These are phyloP conservation scores for Poecilus cupreus DNA, from an alignment of 2,888 invertebrate genomes.

Conservation along the genomic window DNA sequence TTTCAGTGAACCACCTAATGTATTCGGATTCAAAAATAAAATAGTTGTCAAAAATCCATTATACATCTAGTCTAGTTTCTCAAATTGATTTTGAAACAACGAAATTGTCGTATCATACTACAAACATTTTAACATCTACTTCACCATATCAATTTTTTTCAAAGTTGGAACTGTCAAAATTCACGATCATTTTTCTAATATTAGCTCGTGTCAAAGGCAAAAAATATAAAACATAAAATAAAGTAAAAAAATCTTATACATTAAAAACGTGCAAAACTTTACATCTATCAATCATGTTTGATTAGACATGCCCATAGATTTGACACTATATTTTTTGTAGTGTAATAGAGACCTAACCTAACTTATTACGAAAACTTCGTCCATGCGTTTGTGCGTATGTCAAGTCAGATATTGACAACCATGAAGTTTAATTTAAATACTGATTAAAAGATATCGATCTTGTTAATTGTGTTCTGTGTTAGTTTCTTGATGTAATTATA, in stretches of 20 bases:
- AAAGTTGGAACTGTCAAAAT: neutral
- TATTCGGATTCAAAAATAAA: neutral
- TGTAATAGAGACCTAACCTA: conserved; percentile 35
- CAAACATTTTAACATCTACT: neutral
- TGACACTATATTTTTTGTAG: conserved; percentile 21
- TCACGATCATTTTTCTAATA: neutral
- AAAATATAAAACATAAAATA: neutral
- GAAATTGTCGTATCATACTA: neutral
- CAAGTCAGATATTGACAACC: conserved; percentile 51
- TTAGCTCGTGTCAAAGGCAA: neutral
- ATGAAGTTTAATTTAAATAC: conserved; percentile 54
- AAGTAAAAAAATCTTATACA: neutral
- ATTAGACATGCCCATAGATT: conserved; percentile 19
- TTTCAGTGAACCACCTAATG: conserved; percentile 1
- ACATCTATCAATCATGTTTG: conserved; percentile 2
- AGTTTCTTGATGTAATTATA: conserved; percentile 56
- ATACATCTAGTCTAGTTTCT: too few species aligned
- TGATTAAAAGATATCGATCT: conserved; percentile 58
- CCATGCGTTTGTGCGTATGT: conserved; percentile 1
- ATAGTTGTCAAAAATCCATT: neutral
- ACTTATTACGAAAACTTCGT: conserved; percentile 14
- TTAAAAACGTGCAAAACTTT: neutral
- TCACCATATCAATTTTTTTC: too few species aligned
- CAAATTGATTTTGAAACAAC: neutral
- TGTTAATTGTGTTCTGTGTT: conserved; percentile 52